Evolutionary conservation across 1,140 invertebrate genomes (phyloP).

Genomic region (Drosophila lacertosa): DNA sequence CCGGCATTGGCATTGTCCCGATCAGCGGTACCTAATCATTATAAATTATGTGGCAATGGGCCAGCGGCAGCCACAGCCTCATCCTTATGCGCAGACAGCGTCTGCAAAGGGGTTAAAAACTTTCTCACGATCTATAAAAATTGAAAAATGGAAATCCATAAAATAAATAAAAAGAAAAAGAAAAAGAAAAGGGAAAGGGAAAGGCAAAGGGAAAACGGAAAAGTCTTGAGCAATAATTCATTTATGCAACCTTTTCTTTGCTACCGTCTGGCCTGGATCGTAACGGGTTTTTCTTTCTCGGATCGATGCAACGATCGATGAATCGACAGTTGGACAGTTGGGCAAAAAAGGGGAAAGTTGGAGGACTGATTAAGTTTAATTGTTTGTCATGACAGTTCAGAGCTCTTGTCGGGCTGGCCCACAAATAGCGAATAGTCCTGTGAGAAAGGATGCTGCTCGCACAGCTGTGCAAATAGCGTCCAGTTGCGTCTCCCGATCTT

Average conservation of each 20-base stretch:
- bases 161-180: constrained; percentile 21
- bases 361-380: constrained; percentile 63
- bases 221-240: constrained; percentile 58
- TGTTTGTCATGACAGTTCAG: constrained; percentile 53
- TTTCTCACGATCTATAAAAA: constrained; percentile 71
- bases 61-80: constrained; percentile 23
- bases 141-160: constrained; percentile 61
- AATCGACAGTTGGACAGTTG: constrained; percentile 39
- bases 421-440: too few species aligned
- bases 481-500: neutral
- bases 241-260: constrained; percentile 24
- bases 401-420: too few species aligned
- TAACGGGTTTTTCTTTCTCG: constrained; percentile 54
- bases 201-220: constrained; percentile 44
- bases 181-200: too few species aligned
- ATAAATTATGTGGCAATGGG: constrained; percentile 77
- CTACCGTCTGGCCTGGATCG: constrained; percentile 25
- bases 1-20: constrained; percentile 32
- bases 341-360: constrained; percentile 44
- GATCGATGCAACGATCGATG: constrained; percentile 19
- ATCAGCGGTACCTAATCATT: constrained; percentile 68
- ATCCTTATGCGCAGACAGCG: constrained; percentile 2
- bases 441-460: constrained; percentile 13
- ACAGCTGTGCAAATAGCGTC: constrained; percentile 35
- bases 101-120: constrained; percentile 72